Percentiles rank a stretch among this genome's conserved stretches.
phyloP scores from a whole-genome alignment of 2,888 invertebrate genomes.

The Chouioia cunea region DNA sequence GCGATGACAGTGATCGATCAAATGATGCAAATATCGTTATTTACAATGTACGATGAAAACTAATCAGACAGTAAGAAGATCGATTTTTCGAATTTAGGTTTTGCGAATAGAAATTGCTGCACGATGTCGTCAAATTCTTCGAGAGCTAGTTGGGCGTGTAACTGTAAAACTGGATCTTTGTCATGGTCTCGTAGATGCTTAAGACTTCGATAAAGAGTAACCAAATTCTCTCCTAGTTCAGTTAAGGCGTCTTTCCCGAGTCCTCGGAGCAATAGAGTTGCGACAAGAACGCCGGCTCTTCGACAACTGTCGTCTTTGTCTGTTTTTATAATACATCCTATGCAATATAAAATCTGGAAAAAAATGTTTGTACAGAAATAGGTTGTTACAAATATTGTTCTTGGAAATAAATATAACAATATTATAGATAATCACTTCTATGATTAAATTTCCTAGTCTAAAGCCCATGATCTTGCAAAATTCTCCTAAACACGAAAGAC shows the following conservation, averaged over 20 bases:
- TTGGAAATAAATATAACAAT: conserved; percentile 29
- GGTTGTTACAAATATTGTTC: conserved; percentile 7
- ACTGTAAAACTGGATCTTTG: conserved; percentile 77
- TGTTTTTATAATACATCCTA: conserved; percentile 77
- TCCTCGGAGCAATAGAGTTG: conserved; percentile 81
- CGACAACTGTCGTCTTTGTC: conserved; percentile 82
- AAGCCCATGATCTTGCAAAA: conserved; percentile 81
- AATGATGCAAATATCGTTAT: neutral
- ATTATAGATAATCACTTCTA: conserved; percentile 74
- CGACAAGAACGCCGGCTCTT: conserved; percentile 83
- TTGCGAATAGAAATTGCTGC: conserved; percentile 73
- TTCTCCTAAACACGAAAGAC: conserved; percentile 87
- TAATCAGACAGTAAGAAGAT: conserved; percentile 62
- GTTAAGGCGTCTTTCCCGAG: conserved; percentile 78
- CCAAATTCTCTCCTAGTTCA: conserved; percentile 76
- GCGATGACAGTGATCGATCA: too few relatives aligned
- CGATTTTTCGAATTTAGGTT: conserved; percentile 73
- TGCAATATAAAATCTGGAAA: conserved; percentile 78
- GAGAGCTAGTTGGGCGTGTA: conserved; percentile 83
- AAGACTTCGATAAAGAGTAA: conserved; percentile 79
- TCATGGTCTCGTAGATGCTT: conserved; percentile 76
- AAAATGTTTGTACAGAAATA: conserved; percentile 30
- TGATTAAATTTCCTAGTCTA: conserved; percentile 78
- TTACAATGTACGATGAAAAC: neutral
- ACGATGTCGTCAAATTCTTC: conserved; percentile 82